Evolutionary conservation across 2,888 invertebrate species (phyloP), one percentile per base, ranked within the genome.

Genomic region (Pilophorus perplexus): DNA sequence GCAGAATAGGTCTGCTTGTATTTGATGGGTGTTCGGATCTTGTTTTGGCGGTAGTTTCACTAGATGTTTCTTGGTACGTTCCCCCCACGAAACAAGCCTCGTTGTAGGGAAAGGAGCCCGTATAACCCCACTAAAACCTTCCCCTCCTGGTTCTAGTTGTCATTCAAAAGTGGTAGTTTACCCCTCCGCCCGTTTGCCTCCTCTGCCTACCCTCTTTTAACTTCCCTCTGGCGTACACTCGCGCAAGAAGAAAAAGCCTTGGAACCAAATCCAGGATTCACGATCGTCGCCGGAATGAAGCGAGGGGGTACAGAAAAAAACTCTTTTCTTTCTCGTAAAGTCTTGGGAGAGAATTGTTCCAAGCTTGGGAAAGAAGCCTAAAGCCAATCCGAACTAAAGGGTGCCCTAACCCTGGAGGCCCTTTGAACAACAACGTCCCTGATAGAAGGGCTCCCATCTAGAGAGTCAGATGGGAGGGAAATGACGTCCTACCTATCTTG

Each of bases 91-190:
- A 37, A 55, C 38, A 38, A 38, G 48, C 46, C 62, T 27, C 28
- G 20, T 44, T 27, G 52, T 28, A 25, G 52, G 27, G 52, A 25
- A 28, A 27, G 28, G 16, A 62, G 48, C 42, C 22, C 62, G 62
- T 62, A 62, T 28, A 62, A 46, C 62, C 62, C 62, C 33, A 62
- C 46, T 62, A 62, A 62, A 62, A 62, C 46, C 62, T 28, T 52
- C 52, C 25, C 14, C 62, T 38, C 28, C 48, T 18, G 22, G 27
- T 62, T 46, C 62, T 62, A 62, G 62, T 62, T 62, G 62, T 62
- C 62, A 62, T 62, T 62, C 62, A 62, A 62, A 62, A 62, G 62
- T 62, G 62, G 62, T 62, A 62, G 62, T 62, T 62, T 62, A 62
- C 62, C 48, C 62, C n/a, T n/a, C n/a, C n/a, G n/a, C n/a, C n/a